Base-by-base conservation (phyloP, 2,113 vertebrate species). In the Pluvianellus socialis region DNA sequence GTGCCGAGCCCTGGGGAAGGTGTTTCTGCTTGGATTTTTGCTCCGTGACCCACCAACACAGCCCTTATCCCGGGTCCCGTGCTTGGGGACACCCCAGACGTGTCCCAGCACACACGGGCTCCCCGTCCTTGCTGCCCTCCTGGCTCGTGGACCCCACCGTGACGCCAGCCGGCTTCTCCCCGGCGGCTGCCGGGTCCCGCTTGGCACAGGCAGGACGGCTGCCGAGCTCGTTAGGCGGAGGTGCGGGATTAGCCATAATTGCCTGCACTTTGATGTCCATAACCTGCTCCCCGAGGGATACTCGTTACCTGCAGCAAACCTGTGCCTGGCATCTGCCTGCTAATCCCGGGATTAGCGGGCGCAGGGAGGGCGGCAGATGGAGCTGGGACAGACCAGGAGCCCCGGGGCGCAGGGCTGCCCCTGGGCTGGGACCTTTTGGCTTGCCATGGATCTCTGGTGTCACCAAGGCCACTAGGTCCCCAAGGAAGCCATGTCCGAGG, bases 51-150 rank as follows among this genome's bases (percentile, higher is more conserved):
- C 50, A 30, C 47, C 59, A 13, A 10, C 70, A 2, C 0, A 4
- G 40, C 16, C 4, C 0, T 24, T 24, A 0, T 5, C 40, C 59
- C 0, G 24, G 42, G 12, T 49, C 21, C 55, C 0, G 3, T 0
- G 7, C 22, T 5, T 14, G 88, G 45, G 55, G 45, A 15, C 59
- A 70, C 4, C 17, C 19, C 3, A 1, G 75, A 12, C 2, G 20
- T 14, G 28, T 28, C 55, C 22, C 5, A 30, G 62, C 30, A 9
- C 52, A 20, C 9, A 3, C 0, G 8, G 24, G 24, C 27, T 63
- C 76, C 47, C 17, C 4, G 56, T 38, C 21, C 62, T 83, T 19
- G 1, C 63, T 22, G 28, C 8, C 12, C 45, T 49, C 58, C 75
- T 2, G 52, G 32, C 27, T 14, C 0, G 3, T 49, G 28, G 32